Percentiles rank a stretch among this genome's conserved stretches.
phyloP scores from a whole-genome alignment of 2,113 vertebrate genomes.

The Campylomormyrus numenius region DNA sequence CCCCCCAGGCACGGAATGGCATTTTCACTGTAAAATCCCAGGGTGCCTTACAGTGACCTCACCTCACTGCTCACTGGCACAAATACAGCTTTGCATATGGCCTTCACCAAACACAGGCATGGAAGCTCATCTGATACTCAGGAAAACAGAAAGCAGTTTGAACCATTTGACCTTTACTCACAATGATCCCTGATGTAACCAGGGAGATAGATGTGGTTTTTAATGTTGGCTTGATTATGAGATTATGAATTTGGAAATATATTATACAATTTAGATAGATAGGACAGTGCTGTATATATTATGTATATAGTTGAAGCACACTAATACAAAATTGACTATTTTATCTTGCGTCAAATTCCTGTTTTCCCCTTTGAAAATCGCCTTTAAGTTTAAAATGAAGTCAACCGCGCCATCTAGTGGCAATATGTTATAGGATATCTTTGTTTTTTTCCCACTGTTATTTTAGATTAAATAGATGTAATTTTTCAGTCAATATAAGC shows the following conservation, averaged over 20 bases:
- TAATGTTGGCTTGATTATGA: background rate
- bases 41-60: background rate
- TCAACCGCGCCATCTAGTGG: background rate
- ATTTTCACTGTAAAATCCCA: background rate
- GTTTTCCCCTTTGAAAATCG: background rate
- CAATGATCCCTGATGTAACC: background rate
- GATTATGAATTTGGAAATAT: background rate
- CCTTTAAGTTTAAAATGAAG: background rate
- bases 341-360: background rate
- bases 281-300: background rate
- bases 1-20: background rate
- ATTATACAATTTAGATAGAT: background rate
- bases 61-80: background rate
- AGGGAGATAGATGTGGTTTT: background rate
- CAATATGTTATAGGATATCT: background rate
- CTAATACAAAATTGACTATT: background rate
- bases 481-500: background rate
- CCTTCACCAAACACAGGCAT: background rate
- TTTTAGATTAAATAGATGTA: background rate
- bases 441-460: background rate
- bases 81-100: background rate
- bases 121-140: background rate
- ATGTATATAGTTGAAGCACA: background rate
- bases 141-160: background rate
- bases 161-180: background rate